Evolutionary conservation across 2,888 invertebrate genomes (phyloP), one percentile per base, ranked within the genome.

Genomic region (Eristalis arbustorum): DNA sequence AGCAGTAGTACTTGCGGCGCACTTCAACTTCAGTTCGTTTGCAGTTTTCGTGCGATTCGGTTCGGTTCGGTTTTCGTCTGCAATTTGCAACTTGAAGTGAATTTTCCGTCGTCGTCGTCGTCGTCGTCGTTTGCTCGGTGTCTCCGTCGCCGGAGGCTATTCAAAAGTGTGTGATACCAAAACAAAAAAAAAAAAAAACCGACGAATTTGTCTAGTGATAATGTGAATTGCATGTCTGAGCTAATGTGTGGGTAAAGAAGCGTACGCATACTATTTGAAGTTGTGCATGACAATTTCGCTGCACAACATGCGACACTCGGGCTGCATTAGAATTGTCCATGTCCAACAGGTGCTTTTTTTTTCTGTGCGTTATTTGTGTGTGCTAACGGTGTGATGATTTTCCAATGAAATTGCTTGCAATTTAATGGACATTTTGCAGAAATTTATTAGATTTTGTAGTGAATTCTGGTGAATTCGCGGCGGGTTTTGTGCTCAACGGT

Each of bases 301-400:
- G 49, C 49, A 49, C 49, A 49, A 6, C 49, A 49, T 49, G 49
- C 49, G 23, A 57, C 18, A 11, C 23, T 57, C 11, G 23, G 1
- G 22, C 13, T 81, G 81, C 49, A 49, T 49, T 49, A 18, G 49
- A 49, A 49, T 49, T 64, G 64, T 56, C 56, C 31, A 62, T 69
- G 66, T 74, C n/a, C 77, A 81, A 85, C 85, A 85, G 85, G 85
- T 85, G 85, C 49, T 73, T 85, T 85, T 80, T 80, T 84, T 80
- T n/a, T n/a, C n/a, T 22, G 3, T 23, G 25, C 18, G 18, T 49
- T 49, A 8, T 49, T 49, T 49, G 6, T 18, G 8, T 25, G 25
- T 13, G 25, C 25, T 59, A 59, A 59, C 25, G 25, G 59, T 25
- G 10, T 25, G 59, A 18, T 49, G 59, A 37, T 49, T 49, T 49